Conservation (phyloP, 2,888 invertebrate species). For the Drosophila trichaetosa region DNA sequence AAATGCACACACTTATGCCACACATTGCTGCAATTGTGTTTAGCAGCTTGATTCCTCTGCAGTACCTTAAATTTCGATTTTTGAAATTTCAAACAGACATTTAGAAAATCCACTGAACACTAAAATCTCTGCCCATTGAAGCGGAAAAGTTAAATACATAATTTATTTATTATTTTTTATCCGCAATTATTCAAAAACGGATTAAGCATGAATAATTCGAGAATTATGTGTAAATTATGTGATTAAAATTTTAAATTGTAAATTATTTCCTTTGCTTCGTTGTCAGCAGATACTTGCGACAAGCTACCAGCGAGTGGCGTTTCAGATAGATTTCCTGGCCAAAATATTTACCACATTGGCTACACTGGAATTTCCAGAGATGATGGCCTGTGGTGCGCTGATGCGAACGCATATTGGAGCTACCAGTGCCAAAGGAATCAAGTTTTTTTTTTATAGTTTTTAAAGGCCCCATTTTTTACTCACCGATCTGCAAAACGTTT, state of each 20-base stretch:
- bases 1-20: neutral
- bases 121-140: no score
- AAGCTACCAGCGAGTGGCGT: constrained; percentile 88
- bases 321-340: constrained; percentile 89
- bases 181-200: neutral
- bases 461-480: neutral
- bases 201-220: no score
- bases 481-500: constrained; percentile 88
- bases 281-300: constrained; percentile 86
- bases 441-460: neutral
- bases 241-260: no score
- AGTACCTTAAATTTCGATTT: neutral
- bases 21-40: neutral
- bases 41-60: neutral
- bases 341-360: constrained; percentile 89
- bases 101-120: neutral
- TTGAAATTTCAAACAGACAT: neutral
- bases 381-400: constrained; percentile 90
- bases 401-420: constrained; percentile 90
- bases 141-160: no score
- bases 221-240: no score
- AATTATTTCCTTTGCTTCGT: constrained; percentile 33
- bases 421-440: constrained; percentile 64
- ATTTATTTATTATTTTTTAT: neutral
- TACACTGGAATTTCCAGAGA: constrained; percentile 89